Conservation (phyloP, 2,888 invertebrate genomes). For the Ophion ellenae region DNA sequence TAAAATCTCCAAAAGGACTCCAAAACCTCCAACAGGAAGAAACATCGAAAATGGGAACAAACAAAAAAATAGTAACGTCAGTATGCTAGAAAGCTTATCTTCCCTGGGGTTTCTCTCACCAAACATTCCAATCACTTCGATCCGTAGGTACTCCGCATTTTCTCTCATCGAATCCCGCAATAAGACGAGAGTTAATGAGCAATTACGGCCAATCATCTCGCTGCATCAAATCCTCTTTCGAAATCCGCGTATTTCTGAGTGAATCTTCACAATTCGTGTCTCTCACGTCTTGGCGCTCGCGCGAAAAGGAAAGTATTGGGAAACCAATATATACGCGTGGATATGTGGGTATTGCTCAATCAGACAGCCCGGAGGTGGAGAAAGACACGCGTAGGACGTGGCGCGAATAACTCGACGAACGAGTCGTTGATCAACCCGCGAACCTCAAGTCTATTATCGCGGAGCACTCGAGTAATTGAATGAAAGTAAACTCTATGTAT, state of each 20-base stretch:
- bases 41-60: too few species aligned
- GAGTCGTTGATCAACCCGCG: slow-evolving; percentile 31
- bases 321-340: background rate
- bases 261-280: slow-evolving; percentile 5
- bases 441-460: slow-evolving; percentile 20
- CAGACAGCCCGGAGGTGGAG: slow-evolving; percentile 9
- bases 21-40: too few species aligned
- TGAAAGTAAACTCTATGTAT: slow-evolving; percentile 8
- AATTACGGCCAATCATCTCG: slow-evolving; percentile 48
- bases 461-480: slow-evolving; percentile 10
- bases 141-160: background rate
- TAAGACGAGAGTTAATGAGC: slow-evolving; percentile 38
- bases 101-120: slow-evolving; percentile 7
- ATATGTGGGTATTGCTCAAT: slow-evolving; percentile 26
- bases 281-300: slow-evolving; percentile 10
- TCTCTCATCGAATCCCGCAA: slow-evolving; percentile 24
- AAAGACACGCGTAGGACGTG: slow-evolving; percentile 42
- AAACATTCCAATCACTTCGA: background rate
- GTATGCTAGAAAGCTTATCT: slow-evolving; percentile 12
- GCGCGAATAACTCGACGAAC: slow-evolving; percentile 39
- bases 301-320: slow-evolving; percentile 10
- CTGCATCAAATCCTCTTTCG: slow-evolving; percentile 29
- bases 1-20: too few species aligned
- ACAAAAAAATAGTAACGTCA: background rate
- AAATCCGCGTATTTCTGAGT: slow-evolving; percentile 31